These are phyloP conservation scores for Falco concolor DNA, from an alignment of 2,797 vertebrate genomes.

Conservation along the genomic window DNA sequence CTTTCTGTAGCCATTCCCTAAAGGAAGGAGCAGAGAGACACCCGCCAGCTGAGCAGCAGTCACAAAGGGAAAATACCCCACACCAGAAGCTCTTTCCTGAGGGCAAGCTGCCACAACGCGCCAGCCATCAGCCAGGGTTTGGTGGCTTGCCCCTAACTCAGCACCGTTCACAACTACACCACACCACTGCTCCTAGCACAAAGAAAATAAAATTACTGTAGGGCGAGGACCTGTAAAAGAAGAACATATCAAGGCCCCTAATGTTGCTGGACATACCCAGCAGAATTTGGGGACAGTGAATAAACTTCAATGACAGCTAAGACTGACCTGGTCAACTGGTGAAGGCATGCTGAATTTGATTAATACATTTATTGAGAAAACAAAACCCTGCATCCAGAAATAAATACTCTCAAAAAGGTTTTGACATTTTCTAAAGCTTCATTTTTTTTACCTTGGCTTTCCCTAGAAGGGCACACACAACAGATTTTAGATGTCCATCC, in stretches of 20 bases:
- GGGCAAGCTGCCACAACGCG: fast-evolving
- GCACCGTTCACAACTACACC: neutral
- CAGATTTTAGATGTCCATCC: neutral
- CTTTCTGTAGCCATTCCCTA: neutral
- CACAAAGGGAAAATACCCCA: neutral
- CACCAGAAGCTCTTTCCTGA: neutral
- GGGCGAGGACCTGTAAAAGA: neutral
- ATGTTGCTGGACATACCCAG: neutral
- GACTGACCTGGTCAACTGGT: neutral
- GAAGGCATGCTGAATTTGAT: neutral
- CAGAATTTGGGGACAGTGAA: neutral
- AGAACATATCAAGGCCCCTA: neutral
- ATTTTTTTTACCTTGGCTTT: neutral
- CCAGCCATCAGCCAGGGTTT: neutral
- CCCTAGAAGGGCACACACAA: neutral
- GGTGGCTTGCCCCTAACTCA: neutral
- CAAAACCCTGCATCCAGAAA: neutral
- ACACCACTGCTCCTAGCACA: fast-evolving
- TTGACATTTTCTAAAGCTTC: neutral
- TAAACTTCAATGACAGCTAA: neutral
- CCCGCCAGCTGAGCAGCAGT: neutral
- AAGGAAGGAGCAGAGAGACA: neutral
- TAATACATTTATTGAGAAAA: neutral
- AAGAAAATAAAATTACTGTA: neutral
- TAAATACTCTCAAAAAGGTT: neutral